Conservation (phyloP, 2,113 vertebrate species). For the Sorex fumeus region DNA sequence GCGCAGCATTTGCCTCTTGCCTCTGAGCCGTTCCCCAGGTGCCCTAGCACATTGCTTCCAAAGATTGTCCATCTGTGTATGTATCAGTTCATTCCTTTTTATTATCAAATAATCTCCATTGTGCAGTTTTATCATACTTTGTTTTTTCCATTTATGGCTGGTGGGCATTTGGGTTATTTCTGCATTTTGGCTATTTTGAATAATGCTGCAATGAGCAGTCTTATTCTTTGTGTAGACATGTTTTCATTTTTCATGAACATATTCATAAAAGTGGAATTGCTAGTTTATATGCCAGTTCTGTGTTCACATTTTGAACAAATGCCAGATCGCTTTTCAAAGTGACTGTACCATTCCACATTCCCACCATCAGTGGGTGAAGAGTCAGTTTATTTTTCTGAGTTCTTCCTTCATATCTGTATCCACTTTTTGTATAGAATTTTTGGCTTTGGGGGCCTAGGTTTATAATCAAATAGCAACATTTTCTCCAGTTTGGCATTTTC, state of each 20-base stretch:
- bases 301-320: background rate
- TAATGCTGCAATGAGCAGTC: background rate
- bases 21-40: background rate
- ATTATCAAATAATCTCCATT: background rate
- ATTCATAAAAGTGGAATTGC: background rate
- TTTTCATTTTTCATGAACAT: background rate
- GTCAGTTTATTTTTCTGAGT: constrained; percentile 30
- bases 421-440: background rate
- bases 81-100: background rate
- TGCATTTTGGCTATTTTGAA: background rate
- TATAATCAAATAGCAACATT: background rate
- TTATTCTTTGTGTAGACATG: background rate
- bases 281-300: background rate
- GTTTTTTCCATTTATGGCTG: background rate
- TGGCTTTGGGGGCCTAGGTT: background rate
- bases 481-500: background rate
- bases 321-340: no score
- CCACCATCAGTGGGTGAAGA: no score
- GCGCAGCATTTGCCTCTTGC: no score
- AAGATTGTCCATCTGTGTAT: background rate
- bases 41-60: background rate
- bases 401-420: background rate
- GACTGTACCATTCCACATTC: no score
- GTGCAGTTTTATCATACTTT: background rate
- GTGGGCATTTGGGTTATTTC: background rate